Conservation (phyloP, 2,797 vertebrate genomes). For the Ficedula albicollis region DNA sequence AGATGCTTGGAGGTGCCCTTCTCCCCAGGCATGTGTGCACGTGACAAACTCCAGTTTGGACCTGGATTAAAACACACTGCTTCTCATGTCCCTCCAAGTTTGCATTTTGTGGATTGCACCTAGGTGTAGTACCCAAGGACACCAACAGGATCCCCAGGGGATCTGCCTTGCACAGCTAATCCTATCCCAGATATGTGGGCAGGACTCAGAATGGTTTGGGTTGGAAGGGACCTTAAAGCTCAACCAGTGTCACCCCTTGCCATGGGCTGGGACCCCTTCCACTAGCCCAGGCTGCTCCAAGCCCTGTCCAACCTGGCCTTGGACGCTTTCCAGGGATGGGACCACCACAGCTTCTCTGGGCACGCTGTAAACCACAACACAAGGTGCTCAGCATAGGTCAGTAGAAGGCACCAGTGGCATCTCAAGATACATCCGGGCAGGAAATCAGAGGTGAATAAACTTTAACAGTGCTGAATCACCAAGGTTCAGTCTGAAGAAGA, state of each 20-base stretch:
- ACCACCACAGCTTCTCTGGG: not conserved
- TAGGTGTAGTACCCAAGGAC: not conserved
- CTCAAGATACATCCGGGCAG: not conserved
- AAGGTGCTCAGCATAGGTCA: not conserved
- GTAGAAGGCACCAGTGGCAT: not conserved
- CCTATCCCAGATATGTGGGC: no score
- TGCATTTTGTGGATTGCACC: not conserved
- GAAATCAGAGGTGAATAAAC: not conserved
- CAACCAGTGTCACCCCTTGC: not conserved
- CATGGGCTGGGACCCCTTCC: not conserved
- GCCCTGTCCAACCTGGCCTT: rapidly evolving
- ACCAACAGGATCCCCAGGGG: not conserved
- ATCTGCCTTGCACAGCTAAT: not conserved
- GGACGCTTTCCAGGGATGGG: not conserved
- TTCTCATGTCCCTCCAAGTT: not conserved
- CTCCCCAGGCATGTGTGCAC: rapidly evolving
- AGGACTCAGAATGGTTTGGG: not conserved
- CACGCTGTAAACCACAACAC: not conserved
- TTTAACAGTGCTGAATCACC: not conserved
- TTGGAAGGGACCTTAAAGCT: not conserved
- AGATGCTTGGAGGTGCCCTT: not conserved
- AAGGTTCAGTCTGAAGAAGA: not conserved
- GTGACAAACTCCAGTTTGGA: not conserved
- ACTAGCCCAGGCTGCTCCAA: not conserved
- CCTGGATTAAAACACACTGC: not conserved